These are phyloP conservation scores for Carposina sasakii DNA, from an alignment of 1,140 invertebrate genomes.

Conservation along the genomic window DNA sequence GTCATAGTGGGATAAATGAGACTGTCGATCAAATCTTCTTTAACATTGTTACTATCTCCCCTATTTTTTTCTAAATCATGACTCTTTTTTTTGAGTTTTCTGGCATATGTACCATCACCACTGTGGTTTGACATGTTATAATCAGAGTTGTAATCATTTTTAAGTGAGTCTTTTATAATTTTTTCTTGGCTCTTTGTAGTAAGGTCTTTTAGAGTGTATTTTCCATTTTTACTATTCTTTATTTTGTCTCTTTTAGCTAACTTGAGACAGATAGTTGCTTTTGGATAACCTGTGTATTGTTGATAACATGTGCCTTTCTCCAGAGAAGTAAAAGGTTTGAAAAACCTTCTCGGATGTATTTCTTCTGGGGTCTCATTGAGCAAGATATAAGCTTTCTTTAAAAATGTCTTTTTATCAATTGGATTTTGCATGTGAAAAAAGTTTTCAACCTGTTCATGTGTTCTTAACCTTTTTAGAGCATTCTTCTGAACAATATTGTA, in stretches of 20 bases:
- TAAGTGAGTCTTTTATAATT: conserved; percentile 35
- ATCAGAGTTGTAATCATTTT: too few species aligned
- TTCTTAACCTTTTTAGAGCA: conserved; percentile 76
- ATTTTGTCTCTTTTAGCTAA: conserved; percentile 48
- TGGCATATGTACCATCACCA: conserved; percentile 15
- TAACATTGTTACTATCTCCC: conserved; percentile 20
- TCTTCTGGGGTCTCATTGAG: conserved; percentile 72
- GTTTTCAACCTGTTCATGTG: conserved; percentile 75
- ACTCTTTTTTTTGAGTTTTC: too few species aligned
- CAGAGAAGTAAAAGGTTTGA: conserved; percentile 70
- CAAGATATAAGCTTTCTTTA: conserved; percentile 75
- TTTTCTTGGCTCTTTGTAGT: conserved; percentile 48
- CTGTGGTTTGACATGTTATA: too few species aligned
- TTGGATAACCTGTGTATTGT: conserved; percentile 76
- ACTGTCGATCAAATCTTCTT: conserved; percentile 42
- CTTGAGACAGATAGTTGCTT: conserved; percentile 64
- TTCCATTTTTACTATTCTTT: conserved; percentile 33
- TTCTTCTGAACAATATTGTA: conserved; percentile 82
- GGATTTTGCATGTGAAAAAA: conserved; percentile 80
- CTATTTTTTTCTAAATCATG: conserved; percentile 19
- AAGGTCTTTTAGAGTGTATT: conserved; percentile 39
- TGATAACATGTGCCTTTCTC: conserved; percentile 74
- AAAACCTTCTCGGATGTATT: conserved; percentile 78
- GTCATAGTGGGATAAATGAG: conserved; percentile 31
- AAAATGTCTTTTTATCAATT: conserved; percentile 75